phyloP scores from a whole-genome alignment of 2,113 vertebrate species.

The Clarias gariepinus region DNA sequence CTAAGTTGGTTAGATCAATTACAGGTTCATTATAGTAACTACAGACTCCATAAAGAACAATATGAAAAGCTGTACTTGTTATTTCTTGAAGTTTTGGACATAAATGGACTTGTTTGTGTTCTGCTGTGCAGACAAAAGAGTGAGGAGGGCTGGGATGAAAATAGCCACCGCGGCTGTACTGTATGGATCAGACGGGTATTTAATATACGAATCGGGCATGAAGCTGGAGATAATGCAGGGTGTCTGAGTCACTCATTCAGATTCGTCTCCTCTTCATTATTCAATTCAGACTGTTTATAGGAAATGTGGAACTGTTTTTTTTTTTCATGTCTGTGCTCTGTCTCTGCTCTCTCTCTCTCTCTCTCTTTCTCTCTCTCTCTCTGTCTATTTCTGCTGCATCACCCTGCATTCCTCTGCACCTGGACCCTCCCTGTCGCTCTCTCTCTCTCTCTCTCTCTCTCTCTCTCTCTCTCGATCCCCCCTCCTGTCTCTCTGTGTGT shows the following conservation, averaged over 20 bases:
- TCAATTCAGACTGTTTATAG: slow-evolving; percentile 12
- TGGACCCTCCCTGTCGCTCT: slow-evolving; percentile 9
- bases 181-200: slow-evolving; percentile 3
- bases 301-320: not conserved
- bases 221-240: slow-evolving; percentile 16
- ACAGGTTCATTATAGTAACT: not conserved
- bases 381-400: slow-evolving; percentile 45
- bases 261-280: not conserved
- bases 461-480: slow-evolving; percentile 43
- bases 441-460: slow-evolving; percentile 7
- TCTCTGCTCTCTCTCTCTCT: not conserved
- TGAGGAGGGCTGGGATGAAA: not conserved
- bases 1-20: not conserved
- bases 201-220: not conserved
- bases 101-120: slow-evolving; percentile 1
- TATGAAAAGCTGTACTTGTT: not conserved
- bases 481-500: slow-evolving; percentile 55
- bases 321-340: not conserved
- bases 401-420: slow-evolving; percentile 40
- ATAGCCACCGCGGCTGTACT: not conserved
- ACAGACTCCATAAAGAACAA: not conserved
- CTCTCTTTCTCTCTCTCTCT: slow-evolving; percentile 6
- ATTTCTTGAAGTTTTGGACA: not conserved
- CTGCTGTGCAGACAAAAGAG: not conserved
- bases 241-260: slow-evolving; percentile 27